Evolutionary conservation across 2,888 invertebrate genomes (phyloP).

Genomic region (Apodemia mormo): DNA sequence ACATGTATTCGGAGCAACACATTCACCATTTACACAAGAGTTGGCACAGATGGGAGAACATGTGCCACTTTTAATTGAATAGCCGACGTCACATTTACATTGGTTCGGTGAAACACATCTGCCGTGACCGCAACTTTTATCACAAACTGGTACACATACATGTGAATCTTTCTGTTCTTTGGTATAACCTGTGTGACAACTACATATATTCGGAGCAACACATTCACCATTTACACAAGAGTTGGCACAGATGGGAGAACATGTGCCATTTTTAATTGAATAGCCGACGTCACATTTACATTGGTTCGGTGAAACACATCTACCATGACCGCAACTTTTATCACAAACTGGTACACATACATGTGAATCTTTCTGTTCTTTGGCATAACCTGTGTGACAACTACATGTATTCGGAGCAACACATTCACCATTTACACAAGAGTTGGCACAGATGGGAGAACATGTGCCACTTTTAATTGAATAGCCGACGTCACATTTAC

Average conservation of each 20-base stretch:
- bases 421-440: constrained; percentile 52
- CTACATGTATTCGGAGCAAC: constrained; percentile 40
- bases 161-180: not conserved
- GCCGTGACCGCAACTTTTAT: constrained; percentile 31
- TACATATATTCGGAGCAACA: too few species aligned
- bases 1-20: not conserved
- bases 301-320: constrained; percentile 45
- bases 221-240: too few species aligned
- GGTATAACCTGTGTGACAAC: constrained; percentile 40
- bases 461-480: constrained; percentile 24
- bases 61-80: constrained; percentile 18
- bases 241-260: too few species aligned
- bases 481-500: not conserved
- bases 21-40: not conserved
- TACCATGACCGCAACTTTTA: constrained; percentile 40
- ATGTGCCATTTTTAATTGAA: too few species aligned
- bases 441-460: constrained; percentile 38
- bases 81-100: constrained; percentile 35
- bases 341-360: constrained; percentile 44
- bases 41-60: not conserved
- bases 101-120: constrained; percentile 31
- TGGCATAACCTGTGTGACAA: constrained; percentile 42
- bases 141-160: constrained; percentile 33
- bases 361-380: too few species aligned
- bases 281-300: too few species aligned